Evolutionary conservation across 1,140 invertebrate species (phyloP).

Genomic region (Hermetia illucens): DNA sequence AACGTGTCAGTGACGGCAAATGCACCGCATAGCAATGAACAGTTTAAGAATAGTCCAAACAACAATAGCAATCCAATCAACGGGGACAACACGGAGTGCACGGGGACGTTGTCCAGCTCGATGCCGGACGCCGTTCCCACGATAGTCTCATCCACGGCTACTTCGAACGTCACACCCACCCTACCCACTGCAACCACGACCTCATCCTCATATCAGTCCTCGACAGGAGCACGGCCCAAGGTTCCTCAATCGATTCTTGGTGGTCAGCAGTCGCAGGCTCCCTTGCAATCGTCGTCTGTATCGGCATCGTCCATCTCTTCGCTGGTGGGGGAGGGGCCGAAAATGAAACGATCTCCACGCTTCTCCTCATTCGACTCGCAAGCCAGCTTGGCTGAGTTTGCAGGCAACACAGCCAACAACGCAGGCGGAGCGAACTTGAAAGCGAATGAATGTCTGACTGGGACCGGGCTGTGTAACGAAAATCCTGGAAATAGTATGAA

Average conservation of each 20-base stretch:
- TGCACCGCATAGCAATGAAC: too few species aligned
- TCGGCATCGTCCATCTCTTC: conserved; percentile 9
- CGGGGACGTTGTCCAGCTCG: background rate
- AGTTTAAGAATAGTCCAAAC: too few species aligned
- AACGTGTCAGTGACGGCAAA: too few species aligned
- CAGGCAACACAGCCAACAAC: too few species aligned
- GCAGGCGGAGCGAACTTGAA: too few species aligned
- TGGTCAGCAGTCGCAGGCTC: too few species aligned
- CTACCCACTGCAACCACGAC: conserved; percentile 6
- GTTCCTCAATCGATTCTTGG: conserved; percentile 25
- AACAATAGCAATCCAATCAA: background rate
- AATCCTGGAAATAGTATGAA: background rate
- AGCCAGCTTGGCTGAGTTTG: conserved; percentile 28
- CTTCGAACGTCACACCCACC: too few species aligned
- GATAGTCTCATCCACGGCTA: conserved; percentile 1
- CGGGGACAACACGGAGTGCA: background rate
- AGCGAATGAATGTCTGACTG: too few species aligned
- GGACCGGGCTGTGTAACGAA: too few species aligned
- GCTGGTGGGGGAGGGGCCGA: conserved; percentile 10
- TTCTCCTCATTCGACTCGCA: conserved; percentile 30
- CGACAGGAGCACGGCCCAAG: conserved; percentile 26
- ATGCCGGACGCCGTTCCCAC: background rate
- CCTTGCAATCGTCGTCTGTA: background rate
- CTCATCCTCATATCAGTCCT: conserved; percentile 14
- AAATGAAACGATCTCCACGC: conserved; percentile 29